Evolutionary conservation across 2,888 invertebrate species (phyloP), one percentile per base, ranked within the genome.

Genomic region (Lottia scabra): DNA sequence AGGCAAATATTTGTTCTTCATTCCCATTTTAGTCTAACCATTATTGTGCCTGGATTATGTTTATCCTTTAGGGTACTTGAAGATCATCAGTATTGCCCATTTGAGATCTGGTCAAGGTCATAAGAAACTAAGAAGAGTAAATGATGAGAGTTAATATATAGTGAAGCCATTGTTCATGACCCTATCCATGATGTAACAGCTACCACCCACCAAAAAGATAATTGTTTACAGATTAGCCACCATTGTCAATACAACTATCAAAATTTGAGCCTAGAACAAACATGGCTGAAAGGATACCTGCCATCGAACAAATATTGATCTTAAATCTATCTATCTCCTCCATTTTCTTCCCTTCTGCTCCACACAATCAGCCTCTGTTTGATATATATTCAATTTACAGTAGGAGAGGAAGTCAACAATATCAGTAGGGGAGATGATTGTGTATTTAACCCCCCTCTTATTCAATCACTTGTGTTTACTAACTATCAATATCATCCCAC

Each of bases 281-380:
- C 23, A 2, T 56, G 23, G 56, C 56, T 56, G 23, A 23, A 56
- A 56, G 23, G 23, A 23, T 56, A 56, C 56, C 56, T 56, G 56
- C 56, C 56, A 56, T 56, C 56, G 23, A 56, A 56, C 56, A 56
- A 56, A 56, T 56, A 56, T 56, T 56, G 56, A 56, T 56, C 56
- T 56, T 56, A 23, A 12, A 56, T 56, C 23, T 56, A 56, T 56
- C 13, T 56, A 56, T 56, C 56, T 23, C 56, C 15, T 10, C 19
- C 23, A 56, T 56, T 19, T 23, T 56, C 12, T 56, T 23, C 12
- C 23, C 56, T n/a, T 19, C 19, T 56, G 56, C 23, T 23, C 56
- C 19, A 16, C 56, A 19, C 19, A 10, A 56, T 56, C n/a, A 56
- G n/a, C 19, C 19, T 56, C 19, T 56, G 56, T 56, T 56, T 56